Evolutionary conservation across 2,888 invertebrate genomes (phyloP).

Genomic region (Dynastes tityus): DNA sequence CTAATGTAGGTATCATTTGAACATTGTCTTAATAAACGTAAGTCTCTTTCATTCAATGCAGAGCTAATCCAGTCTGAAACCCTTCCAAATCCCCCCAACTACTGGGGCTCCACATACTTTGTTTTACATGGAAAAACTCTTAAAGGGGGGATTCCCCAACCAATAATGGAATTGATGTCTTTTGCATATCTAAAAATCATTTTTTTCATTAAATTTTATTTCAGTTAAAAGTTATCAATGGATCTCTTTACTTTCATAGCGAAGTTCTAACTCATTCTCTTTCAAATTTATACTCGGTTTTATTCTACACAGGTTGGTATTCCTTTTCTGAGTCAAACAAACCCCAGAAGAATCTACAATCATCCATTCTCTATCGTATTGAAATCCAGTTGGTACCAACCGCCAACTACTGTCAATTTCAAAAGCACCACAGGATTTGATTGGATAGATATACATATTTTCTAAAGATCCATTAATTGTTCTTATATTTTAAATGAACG

Average conservation of each 20-base stretch:
- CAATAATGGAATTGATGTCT: not conserved
- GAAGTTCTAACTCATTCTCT: constrained; percentile 73
- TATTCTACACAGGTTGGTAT: constrained; percentile 84
- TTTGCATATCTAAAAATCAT: constrained; percentile 2
- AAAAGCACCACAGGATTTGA: constrained; percentile 92
- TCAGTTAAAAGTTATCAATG: not conserved
- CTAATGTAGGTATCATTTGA: constrained; percentile 53
- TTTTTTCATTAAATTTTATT: not conserved
- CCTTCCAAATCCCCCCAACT: constrained; percentile 87
- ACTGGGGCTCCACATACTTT: constrained; percentile 90
- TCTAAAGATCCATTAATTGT: constrained; percentile 58
- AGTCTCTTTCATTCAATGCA: constrained; percentile 79
- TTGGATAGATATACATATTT: constrained; percentile 82
- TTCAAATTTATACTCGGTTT: constrained; percentile 80
- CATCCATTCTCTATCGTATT: constrained; percentile 96
- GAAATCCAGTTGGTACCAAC: constrained; percentile 83
- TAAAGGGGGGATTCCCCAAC: not conserved
- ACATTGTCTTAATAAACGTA: constrained; percentile 80
- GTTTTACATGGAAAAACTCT: constrained; percentile 76
- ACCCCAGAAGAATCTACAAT: constrained; percentile 81
- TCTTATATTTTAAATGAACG: not conserved
- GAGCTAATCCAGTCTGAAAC: constrained; percentile 87
- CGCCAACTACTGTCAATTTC: constrained; percentile 80
- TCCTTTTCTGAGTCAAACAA: constrained; percentile 87
- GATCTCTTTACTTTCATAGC: constrained; percentile 74